Evolutionary conservation across 37 sponge, comb jelly and placozoan species (phyloP).

Genomic region (Diacarnus erythraeanus): DNA sequence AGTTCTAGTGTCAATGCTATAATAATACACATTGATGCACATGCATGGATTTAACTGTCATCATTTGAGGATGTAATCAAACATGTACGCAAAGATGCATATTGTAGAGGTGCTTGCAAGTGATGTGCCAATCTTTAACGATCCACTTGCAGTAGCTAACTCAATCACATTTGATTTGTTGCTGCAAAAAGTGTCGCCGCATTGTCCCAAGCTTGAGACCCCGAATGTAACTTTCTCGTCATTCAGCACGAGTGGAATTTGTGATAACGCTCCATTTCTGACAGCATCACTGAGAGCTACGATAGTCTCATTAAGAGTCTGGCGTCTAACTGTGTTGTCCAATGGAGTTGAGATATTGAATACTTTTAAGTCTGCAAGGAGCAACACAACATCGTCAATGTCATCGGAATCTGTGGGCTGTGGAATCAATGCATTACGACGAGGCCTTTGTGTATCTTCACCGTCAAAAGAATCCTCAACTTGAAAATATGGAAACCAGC

Average conservation of each 20-base stretch:
- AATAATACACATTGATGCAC: no score
- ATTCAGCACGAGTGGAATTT: slow-evolving; percentile 1
- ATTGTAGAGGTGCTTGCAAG: not conserved
- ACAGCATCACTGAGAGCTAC: not conserved
- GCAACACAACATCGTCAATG: slow-evolving; percentile 5
- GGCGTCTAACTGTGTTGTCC: not conserved
- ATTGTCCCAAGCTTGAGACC: not conserved
- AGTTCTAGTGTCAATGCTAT: no score
- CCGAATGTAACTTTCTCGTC: not conserved
- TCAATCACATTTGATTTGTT: not conserved
- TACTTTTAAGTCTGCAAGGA: slow-evolving; percentile 15
- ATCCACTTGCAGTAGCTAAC: not conserved
- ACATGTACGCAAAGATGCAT: no score
- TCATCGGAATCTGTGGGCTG: not conserved
- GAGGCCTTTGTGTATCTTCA: not conserved
- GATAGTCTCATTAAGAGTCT: not conserved
- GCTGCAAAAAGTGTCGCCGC: not conserved
- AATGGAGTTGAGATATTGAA: slow-evolving; percentile 9
- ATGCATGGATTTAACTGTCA: no score
- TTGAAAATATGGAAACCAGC: slow-evolving; percentile 36
- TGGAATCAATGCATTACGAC: not conserved
- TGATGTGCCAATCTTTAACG: not conserved
- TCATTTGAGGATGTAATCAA: no score
- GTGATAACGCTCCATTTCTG: not conserved
- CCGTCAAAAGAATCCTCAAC: not conserved